Conservation (phyloP, 2,888 invertebrate genomes). For the Lasioglossum morio region DNA sequence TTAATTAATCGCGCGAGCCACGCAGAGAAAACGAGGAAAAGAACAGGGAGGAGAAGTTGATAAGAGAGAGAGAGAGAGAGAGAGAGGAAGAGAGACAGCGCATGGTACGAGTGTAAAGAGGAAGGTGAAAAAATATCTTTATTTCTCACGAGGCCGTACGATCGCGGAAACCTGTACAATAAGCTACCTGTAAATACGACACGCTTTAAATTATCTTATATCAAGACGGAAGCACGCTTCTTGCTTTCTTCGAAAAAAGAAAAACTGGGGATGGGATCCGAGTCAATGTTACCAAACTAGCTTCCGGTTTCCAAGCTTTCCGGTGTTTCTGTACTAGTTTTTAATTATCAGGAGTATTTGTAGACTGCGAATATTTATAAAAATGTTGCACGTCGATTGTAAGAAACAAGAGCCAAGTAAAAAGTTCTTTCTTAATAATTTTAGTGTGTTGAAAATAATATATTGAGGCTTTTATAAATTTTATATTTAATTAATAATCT, state of each 20-base stretch:
- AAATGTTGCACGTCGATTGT: too few relatives aligned
- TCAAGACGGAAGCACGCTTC: not conserved
- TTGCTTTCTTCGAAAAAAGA: not conserved
- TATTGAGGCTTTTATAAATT: not conserved
- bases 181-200: slow-evolving; percentile 62
- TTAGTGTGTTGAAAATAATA: not conserved
- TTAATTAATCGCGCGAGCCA: slow-evolving; percentile 1
- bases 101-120: not conserved
- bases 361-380: not conserved
- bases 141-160: slow-evolving; percentile 54
- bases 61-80: not conserved
- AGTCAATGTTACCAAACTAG: not conserved
- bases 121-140: slow-evolving; percentile 26
- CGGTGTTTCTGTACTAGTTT: not conserved
- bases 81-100: not conserved
- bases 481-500: not conserved
- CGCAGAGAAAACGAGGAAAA: not conserved
- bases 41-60: not conserved
- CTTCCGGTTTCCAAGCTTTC: not conserved
- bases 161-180: slow-evolving; percentile 66
- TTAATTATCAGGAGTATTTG: not conserved
- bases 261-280: not conserved
- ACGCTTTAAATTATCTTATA: slow-evolving; percentile 29
- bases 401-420: too few relatives aligned
- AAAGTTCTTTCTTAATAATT: not conserved